Base-by-base conservation (phyloP, 2,113 vertebrate genomes). In the Coregonus clupeaformis region DNA sequence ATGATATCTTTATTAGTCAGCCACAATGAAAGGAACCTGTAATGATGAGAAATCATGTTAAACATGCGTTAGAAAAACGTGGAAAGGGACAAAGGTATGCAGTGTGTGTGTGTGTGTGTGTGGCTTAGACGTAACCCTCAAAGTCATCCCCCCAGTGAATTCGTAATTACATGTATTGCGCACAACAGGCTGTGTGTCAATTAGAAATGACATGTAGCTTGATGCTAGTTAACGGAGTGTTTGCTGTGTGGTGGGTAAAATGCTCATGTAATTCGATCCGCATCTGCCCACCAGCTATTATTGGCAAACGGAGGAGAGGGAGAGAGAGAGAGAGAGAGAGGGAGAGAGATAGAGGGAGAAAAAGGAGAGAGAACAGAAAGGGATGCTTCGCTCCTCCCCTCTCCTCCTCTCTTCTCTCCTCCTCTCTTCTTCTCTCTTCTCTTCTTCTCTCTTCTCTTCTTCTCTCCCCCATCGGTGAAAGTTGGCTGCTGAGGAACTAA, bases 141-240 rank as follows among this genome's bases (percentile, higher is more conserved):
- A 67, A 67, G 74, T 68, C 67, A 24, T 76, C 76, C 83, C 83
- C 76, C 76, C 67, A 85, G 81, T 79, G 11, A 79, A 80, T 75
- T 79, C 84, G 88, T 88, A 85, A 89, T 90, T 84, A 85, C 87
- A 81, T 13, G 79, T 60, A 60, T 16, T 24, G n/a, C 7, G 75
- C 65, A 82, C 82, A 87, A 86, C 84, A 80, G 84, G 16, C 45
- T 73, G 82, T 62, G 76, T 82, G 79, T 87, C 85, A 78, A 76
- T 82, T 86, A 76, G 66, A 89, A 81, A 82, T 83, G 86, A 90
- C 86, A 79, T 78, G 81, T 45, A 83, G 84, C 73, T 71, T 77
- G 84, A 76, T 30, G 64, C 85, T 91, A 88, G 89, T 86, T 90
- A 84, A n/a, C 69, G 32, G 66, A 68, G 32, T n/a, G 81, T 66